These are phyloP conservation scores for Platysternon megacephalum DNA, from an alignment of 2,113 vertebrate species.

Conservation along the genomic window DNA sequence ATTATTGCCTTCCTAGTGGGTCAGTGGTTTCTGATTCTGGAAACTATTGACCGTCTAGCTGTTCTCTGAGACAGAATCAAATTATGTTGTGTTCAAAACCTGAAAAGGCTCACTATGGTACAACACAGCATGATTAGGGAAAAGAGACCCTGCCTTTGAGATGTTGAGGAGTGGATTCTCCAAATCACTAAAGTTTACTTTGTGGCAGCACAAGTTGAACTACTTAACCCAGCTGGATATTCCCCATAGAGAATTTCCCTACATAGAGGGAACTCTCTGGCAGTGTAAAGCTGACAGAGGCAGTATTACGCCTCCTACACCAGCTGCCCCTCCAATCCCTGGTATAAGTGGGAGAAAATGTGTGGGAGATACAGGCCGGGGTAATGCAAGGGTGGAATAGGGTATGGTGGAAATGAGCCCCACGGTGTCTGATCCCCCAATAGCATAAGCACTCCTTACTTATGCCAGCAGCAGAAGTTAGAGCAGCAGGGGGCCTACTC, in stretches of 20 bases:
- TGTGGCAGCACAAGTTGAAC: background rate
- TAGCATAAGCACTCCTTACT: background rate
- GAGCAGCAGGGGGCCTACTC: too few species aligned
- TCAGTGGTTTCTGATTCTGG: background rate
- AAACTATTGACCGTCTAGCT: background rate
- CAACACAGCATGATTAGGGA: background rate
- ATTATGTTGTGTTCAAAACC: accelerated
- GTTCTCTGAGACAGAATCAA: background rate
- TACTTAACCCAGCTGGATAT: background rate
- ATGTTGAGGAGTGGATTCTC: background rate
- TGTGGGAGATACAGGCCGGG: background rate
- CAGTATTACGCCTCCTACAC: background rate
- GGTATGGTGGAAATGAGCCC: background rate
- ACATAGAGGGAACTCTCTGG: background rate
- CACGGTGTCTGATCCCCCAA: background rate
- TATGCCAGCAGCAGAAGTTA: background rate
- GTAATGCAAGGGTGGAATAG: background rate
- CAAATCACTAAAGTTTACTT: background rate
- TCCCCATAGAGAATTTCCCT: background rate
- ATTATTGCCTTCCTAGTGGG: background rate
- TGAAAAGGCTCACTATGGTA: background rate
- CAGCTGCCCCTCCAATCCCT: accelerated
- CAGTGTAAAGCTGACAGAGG: background rate
- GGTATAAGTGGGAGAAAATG: background rate
- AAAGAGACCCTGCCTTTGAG: background rate